Conservation (phyloP, 2,113 vertebrate species). For the Morone chrysops region DNA sequence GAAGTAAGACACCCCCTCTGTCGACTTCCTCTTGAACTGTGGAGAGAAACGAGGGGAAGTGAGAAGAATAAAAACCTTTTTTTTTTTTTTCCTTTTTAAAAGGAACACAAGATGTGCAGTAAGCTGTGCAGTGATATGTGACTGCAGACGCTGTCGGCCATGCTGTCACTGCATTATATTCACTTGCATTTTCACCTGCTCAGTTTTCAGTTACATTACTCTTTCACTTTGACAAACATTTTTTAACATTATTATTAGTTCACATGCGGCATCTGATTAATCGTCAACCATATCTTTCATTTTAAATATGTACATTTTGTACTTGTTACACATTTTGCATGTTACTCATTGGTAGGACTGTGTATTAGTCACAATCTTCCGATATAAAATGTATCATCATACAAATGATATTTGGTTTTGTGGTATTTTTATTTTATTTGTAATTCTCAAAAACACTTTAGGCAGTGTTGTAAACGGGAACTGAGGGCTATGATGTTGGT, state of each 20-base stretch:
- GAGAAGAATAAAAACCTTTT: neutral
- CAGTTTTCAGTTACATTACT: neutral
- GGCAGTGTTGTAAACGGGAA: no score
- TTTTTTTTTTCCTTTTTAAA: neutral
- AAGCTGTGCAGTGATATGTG: neutral
- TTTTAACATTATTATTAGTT: neutral
- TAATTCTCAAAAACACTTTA: no score
- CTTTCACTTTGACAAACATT: neutral
- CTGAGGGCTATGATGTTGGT: no score
- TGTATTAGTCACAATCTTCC: no score
- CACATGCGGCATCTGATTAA: neutral
- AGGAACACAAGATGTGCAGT: neutral
- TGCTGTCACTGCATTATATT: neutral
- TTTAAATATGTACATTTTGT: neutral
- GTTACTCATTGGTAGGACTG: no score
- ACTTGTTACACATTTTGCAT: neutral
- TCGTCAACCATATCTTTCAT: neutral
- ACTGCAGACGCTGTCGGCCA: neutral
- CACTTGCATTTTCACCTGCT: slow-evolving; percentile 1
- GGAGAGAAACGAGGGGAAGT: slow-evolving; percentile 7
- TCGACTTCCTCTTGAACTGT: slow-evolving; percentile 89
- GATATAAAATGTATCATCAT: no score
- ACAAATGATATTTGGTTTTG: no score
- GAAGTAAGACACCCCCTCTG: slow-evolving; percentile 90
- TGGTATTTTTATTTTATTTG: no score